Percentiles rank a stretch among this genome's conserved stretches.
Conservation (phyloP, 2,113 vertebrate genomes). For the Grammomys dolichurus region DNA sequence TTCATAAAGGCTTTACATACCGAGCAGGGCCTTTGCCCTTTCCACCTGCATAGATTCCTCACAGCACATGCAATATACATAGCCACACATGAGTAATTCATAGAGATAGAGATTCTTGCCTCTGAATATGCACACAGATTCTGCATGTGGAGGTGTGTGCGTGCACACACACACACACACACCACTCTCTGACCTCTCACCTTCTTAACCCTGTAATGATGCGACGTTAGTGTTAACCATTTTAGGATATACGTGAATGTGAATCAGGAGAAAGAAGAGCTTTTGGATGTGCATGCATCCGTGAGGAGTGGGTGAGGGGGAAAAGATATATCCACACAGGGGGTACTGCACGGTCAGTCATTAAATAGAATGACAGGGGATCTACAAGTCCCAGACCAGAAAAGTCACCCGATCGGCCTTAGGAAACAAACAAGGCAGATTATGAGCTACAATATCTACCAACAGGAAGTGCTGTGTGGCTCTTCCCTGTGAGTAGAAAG, state of each 20-base stretch:
- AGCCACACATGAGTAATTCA: conserved; percentile 2
- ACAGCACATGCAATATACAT: background rate
- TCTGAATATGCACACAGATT: background rate
- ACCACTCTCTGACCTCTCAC: background rate
- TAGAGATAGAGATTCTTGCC: background rate
- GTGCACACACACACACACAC: background rate
- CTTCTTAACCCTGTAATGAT: background rate
- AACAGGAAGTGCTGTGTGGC: too few species aligned
- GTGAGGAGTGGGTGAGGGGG: background rate
- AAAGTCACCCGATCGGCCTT: background rate
- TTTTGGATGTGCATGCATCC: background rate
- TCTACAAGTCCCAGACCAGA: background rate
- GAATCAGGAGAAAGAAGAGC: background rate
- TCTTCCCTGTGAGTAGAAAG: background rate
- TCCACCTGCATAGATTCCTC: background rate
- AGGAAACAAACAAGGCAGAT: background rate
- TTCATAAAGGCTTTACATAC: background rate
- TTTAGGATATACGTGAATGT: background rate
- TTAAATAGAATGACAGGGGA: background rate
- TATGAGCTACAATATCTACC: fast-evolving
- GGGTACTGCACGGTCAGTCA: background rate
- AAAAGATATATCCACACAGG: background rate
- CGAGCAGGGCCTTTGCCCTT: background rate
- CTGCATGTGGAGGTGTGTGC: too few species aligned
- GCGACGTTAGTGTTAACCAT: background rate